phyloP scores from a whole-genome alignment of 1,140 invertebrate species.

The Drosophila paulistorum region DNA sequence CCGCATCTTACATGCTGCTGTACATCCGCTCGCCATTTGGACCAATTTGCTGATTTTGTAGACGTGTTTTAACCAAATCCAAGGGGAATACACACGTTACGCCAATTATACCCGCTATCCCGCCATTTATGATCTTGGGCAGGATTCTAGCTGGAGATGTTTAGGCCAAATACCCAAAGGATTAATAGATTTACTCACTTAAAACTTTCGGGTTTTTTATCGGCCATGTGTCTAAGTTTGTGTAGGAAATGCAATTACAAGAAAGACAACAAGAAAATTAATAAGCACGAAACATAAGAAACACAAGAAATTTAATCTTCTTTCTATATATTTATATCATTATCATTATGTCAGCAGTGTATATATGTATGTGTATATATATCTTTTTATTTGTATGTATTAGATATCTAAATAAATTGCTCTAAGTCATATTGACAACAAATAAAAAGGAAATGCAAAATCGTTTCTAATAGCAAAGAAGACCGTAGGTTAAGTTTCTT shows the following conservation, averaged over 20 bases:
- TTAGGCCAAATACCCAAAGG: background rate
- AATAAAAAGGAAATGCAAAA: conserved; percentile 20
- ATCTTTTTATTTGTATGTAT: conserved; percentile 1
- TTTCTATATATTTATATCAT: conserved; percentile 26
- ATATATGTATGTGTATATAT: conserved; percentile 7
- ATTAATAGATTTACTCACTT: background rate
- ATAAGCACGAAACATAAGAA: background rate
- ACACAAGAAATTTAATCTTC: background rate
- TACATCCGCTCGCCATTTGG: conserved; percentile 96
- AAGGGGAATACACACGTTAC: conserved; percentile 98
- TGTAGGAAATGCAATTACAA: background rate
- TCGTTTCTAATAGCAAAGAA: conserved; percentile 11
- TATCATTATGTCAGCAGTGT: conserved; percentile 28
- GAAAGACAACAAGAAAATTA: background rate
- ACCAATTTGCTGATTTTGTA: conserved; percentile 96
- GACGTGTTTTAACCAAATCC: conserved; percentile 97
- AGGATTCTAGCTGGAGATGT: conserved; percentile 86
- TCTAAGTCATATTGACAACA: conserved; percentile 12
- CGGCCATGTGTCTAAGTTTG: background rate
- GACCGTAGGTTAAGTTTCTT: background rate
- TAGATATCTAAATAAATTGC: conserved; percentile 20
- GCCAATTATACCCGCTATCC: conserved; percentile 98
- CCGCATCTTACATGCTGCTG: conserved; percentile 91
- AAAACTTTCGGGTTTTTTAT: background rate
- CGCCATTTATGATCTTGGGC: conserved; percentile 98